Percentiles rank a stretch among this genome's conserved stretches.
These are phyloP conservation scores for Latrodectus hesperus DNA, from an alignment of 2,888 invertebrate genomes.

Conservation along the genomic window DNA sequence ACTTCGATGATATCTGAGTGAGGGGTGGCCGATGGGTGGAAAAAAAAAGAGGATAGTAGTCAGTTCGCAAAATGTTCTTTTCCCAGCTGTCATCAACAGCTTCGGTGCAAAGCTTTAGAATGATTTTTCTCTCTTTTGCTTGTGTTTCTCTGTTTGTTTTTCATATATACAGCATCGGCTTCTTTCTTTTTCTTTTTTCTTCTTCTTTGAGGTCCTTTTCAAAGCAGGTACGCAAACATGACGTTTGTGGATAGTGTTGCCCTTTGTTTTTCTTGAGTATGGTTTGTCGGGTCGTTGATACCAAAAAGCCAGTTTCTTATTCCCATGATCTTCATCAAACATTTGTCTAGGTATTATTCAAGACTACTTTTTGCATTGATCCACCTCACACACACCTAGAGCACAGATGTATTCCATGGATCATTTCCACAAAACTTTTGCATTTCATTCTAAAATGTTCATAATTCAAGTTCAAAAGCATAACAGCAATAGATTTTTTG, in stretches of 20 bases:
- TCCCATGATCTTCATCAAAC: background rate
- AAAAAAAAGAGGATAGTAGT: conserved; percentile 16
- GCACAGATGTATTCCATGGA: no score
- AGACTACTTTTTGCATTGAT: background rate
- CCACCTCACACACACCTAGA: no score
- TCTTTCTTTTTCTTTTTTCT: conserved; percentile 13
- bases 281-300: background rate
- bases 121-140: conserved; percentile 21
- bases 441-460: no score
- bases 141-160: conserved; percentile 51
- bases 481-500: no score
- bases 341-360: conserved; percentile 2
- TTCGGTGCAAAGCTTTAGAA: conserved; percentile 35
- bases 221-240: conserved; percentile 59
- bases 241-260: conserved; percentile 23
- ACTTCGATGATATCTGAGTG: conserved; percentile 61
- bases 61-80: conserved; percentile 65
- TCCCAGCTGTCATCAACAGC: conserved; percentile 65
- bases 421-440: no score
- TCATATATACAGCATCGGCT: background rate
- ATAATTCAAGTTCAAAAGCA: no score
- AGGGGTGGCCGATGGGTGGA: conserved; percentile 22
- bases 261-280: conserved; percentile 28
- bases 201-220: conserved; percentile 25
- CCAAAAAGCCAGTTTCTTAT: background rate